A percentile compares a stretch with the other conserved stretches of the same genome.
Evolutionary conservation across 1,140 invertebrate species (phyloP).

Genomic region (Polypedilum vanderplanki): DNA sequence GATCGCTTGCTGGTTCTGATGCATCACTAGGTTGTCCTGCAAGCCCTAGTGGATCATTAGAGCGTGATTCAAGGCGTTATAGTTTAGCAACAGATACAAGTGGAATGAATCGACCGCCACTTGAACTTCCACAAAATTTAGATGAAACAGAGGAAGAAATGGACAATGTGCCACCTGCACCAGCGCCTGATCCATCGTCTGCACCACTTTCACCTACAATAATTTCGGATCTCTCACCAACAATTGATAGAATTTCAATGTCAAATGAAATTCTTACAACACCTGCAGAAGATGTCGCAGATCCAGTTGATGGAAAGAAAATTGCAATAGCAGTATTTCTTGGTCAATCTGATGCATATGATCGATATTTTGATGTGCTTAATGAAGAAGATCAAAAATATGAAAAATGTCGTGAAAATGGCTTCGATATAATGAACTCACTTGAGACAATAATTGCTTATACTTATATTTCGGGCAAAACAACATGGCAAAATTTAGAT

Average conservation of each 20-base stretch:
- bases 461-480: constrained; percentile 84
- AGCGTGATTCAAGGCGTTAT: constrained; percentile 42
- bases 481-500: constrained; percentile 91
- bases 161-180: constrained; percentile 44
- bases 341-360: constrained; percentile 71
- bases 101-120: constrained; percentile 39
- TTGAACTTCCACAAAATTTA: constrained; percentile 47
- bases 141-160: constrained; percentile 47
- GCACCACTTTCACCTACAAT: constrained; percentile 39
- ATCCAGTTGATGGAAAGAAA: constrained; percentile 76
- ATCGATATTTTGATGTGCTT: constrained; percentile 60
- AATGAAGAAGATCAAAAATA: constrained; percentile 50
- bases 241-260: constrained; percentile 37
- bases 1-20: constrained; percentile 72
- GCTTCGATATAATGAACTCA: constrained; percentile 34
- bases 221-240: constrained; percentile 42
- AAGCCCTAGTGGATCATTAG: constrained; percentile 47
- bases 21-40: constrained; percentile 61
- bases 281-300: constrained; percentile 57
- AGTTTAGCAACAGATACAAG: constrained; percentile 39
- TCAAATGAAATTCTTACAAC: constrained; percentile 34
- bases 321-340: constrained; percentile 76
- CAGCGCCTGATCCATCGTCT: constrained; percentile 43
- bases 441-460: constrained; percentile 71
- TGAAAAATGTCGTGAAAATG: constrained; percentile 45